phyloP scores from a whole-genome alignment of 1,140 invertebrate species.

The Lethocerus indicus region DNA sequence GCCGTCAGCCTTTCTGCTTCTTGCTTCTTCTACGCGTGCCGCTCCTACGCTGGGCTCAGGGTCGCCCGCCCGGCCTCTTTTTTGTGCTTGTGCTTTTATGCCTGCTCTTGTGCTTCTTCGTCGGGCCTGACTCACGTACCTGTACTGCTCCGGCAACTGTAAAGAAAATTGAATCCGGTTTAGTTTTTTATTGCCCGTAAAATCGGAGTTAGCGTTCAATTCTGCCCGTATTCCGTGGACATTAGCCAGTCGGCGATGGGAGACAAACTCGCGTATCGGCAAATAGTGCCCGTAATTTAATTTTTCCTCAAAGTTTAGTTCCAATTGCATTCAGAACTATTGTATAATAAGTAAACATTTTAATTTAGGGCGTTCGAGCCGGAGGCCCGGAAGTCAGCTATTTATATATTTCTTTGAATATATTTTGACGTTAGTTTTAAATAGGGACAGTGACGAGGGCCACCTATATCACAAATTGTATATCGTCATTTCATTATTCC shows the following conservation, averaged over 20 bases:
- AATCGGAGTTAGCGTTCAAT: neutral
- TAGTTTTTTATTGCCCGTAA: neutral
- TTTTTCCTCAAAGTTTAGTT: neutral
- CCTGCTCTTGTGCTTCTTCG: constrained; percentile 85
- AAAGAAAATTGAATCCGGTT: no score
- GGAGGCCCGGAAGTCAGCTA: neutral
- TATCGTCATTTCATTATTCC: no score
- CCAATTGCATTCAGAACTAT: neutral
- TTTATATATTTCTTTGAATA: neutral
- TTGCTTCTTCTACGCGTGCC: constrained; percentile 78
- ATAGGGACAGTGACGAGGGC: neutral
- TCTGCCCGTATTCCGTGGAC: neutral
- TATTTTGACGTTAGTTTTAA: neutral
- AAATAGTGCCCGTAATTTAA: neutral
- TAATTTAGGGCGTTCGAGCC: neutral
- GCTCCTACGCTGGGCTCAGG: constrained; percentile 35
- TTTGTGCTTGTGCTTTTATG: constrained; percentile 92
- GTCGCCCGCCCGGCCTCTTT: constrained; percentile 20
- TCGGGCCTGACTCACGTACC: constrained; percentile 81
- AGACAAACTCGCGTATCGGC: neutral
- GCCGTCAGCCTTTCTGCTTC: constrained; percentile 87
- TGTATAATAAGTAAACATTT: neutral
- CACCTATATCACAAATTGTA: no score
- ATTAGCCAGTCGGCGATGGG: neutral
- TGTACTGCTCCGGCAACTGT: constrained; percentile 86